These are phyloP conservation scores for Taenaris catops DNA, from an alignment of 2,888 invertebrate species.

Conservation along the genomic window DNA sequence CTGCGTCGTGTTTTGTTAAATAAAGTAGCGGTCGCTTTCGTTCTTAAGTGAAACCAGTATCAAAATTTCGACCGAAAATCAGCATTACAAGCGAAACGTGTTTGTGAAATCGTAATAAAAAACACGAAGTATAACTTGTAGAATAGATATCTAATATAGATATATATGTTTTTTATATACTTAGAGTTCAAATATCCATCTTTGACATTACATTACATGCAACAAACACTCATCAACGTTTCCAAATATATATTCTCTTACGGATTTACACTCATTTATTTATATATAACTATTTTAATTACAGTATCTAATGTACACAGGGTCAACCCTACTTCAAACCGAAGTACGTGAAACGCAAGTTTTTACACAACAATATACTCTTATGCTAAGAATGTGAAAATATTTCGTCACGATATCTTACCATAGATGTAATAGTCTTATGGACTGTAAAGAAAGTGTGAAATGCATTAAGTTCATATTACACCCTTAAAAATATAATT, in stretches of 20 bases:
- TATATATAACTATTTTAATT: conserved; percentile 64
- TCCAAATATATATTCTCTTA: conserved; percentile 77
- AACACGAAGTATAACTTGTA: conserved; percentile 55
- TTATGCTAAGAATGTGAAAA: conserved; percentile 75
- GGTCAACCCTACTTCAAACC: conserved; percentile 64
- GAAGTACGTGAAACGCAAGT: conserved; percentile 67
- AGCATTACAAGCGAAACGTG: conserved; percentile 58
- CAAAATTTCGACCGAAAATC: conserved; percentile 27
- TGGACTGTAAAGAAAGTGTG: conserved; percentile 77
- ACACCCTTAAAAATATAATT: conserved; percentile 73
- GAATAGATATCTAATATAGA: conserved; percentile 39
- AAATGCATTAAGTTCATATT: conserved; percentile 77
- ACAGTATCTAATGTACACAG: conserved; percentile 72
- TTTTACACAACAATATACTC: conserved; percentile 77
- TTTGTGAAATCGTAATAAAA: conserved; percentile 60
- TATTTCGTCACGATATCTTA: conserved; percentile 73
- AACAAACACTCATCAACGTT: conserved; percentile 72
- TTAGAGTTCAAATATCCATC: conserved; percentile 63
- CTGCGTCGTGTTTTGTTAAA: conserved; percentile 32
- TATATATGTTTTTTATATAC: conserved; percentile 37
- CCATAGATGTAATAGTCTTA: conserved; percentile 64
- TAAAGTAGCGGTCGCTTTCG: conserved; percentile 5
- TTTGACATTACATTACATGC: conserved; percentile 65
- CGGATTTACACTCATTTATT: conserved; percentile 60
- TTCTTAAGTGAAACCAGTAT: conserved; percentile 23